phyloP scores from a whole-genome alignment of 1,140 invertebrate species.

The Megalopta genalis region DNA sequence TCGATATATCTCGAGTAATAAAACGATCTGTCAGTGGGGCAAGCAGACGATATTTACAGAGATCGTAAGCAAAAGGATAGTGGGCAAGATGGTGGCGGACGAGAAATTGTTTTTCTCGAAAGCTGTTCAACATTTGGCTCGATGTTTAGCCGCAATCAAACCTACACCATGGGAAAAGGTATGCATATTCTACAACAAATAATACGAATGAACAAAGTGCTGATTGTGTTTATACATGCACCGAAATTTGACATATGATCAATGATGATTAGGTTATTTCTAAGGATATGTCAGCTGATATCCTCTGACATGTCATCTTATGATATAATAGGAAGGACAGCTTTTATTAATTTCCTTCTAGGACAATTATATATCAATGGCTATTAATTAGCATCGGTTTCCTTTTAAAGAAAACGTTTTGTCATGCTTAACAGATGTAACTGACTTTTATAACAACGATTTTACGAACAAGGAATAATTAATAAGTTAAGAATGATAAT shows the following conservation, averaged over 20 bases:
- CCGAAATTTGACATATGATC: slow-evolving; percentile 13
- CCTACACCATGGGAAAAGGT: slow-evolving; percentile 95
- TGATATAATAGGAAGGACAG: slow-evolving; percentile 55
- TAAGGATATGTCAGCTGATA: slow-evolving; percentile 51
- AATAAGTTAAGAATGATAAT: too few species aligned
- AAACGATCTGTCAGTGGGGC: slow-evolving; percentile 14
- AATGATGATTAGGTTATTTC: slow-evolving; percentile 34
- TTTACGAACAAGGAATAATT: not conserved
- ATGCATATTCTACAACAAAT: slow-evolving; percentile 48
- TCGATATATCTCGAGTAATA: slow-evolving; percentile 28
- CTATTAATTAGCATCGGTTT: slow-evolving; percentile 10
- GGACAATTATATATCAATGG: slow-evolving; percentile 10
- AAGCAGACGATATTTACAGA: slow-evolving; percentile 44
- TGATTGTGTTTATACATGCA: not conserved
- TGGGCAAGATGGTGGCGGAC: slow-evolving; percentile 80
- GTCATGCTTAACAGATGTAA: not conserved
- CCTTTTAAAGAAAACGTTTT: not conserved
- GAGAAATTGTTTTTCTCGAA: slow-evolving; percentile 91
- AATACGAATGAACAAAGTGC: not conserved
- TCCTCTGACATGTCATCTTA: slow-evolving; percentile 40
- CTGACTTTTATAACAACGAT: not conserved
- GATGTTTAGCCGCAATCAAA: slow-evolving; percentile 90
- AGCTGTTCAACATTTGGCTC: slow-evolving; percentile 92
- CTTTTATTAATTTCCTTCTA: not conserved
- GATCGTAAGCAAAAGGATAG: not conserved